Percentiles rank a stretch among this genome's conserved stretches.
These are phyloP conservation scores for Hypothenemus hampei DNA, from an alignment of 1,140 invertebrate genomes.

Conservation along the genomic window DNA sequence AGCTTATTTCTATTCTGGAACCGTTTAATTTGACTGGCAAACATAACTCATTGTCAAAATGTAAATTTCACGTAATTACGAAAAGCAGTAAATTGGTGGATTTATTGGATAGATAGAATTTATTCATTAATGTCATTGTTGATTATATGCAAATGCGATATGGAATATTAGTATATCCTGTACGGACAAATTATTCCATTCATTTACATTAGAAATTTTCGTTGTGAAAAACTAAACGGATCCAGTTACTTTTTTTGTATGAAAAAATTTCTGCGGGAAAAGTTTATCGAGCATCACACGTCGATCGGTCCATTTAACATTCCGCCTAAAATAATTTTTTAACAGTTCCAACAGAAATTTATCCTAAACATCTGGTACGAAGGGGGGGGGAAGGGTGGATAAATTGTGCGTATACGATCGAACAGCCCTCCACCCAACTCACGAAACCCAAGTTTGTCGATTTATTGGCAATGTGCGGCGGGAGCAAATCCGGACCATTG, in stretches of 20 bases:
- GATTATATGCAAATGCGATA: neutral
- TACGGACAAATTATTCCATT: too few species aligned
- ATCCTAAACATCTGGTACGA: constrained; percentile 9
- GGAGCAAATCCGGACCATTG: constrained; percentile 18
- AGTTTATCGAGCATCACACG: too few species aligned
- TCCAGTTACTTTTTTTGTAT: too few species aligned
- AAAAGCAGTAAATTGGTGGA: neutral
- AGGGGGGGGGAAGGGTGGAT: neutral
- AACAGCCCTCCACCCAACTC: neutral
- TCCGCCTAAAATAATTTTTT: too few species aligned
- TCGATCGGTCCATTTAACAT: too few species aligned
- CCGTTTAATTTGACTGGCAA: constrained; percentile 2
- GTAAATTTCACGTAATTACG: constrained; percentile 1
- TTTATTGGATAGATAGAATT: constrained; percentile 1
- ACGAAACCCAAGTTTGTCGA: constrained; percentile 3
- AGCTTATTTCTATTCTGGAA: neutral
- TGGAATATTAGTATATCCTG: neutral
- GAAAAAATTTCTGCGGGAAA: too few species aligned
- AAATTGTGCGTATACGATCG: constrained; percentile 12
- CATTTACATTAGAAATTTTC: too few species aligned
- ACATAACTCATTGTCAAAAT: constrained; percentile 5
- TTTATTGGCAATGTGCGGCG: constrained; percentile 14
- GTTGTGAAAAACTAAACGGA: too few species aligned
- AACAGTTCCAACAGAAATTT: too few species aligned
- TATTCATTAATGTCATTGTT: constrained; percentile 2